Evolutionary conservation across 2,113 vertebrate genomes (phyloP).

Genomic region (Peromyscus polionotus): DNA sequence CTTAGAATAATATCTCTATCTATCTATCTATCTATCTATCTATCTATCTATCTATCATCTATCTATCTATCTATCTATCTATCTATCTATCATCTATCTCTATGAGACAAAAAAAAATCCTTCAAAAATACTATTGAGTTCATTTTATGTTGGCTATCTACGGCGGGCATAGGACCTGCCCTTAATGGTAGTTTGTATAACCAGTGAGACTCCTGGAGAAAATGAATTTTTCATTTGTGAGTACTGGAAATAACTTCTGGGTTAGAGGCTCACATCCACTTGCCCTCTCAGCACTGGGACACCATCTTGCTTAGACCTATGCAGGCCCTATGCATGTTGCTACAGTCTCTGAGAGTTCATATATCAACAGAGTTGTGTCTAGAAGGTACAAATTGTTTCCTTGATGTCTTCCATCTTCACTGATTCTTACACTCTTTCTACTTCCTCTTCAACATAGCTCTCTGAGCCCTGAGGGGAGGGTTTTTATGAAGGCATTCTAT

Average conservation of each 20-base stretch:
- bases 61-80: background rate
- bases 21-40: background rate
- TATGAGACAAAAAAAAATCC: background rate
- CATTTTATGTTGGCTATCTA: no score
- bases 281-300: background rate
- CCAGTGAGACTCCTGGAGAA: background rate
- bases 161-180: background rate
- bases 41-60: background rate
- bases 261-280: background rate
- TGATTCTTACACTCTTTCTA: background rate
- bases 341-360: background rate
- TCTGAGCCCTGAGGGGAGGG: background rate
- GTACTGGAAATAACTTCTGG: background rate
- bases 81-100: background rate
- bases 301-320: background rate
- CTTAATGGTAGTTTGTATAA: background rate
- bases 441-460: background rate
- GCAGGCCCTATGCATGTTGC: background rate
- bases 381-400: background rate
- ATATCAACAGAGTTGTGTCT: background rate
- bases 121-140: background rate
- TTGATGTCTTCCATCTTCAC: background rate
- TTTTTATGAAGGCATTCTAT: background rate
- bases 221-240: background rate
- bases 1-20: background rate